A percentile compares a stretch with the other conserved stretches of the same genome.
phyloP scores from a whole-genome alignment of 2,797 vertebrate species.

The Anabas testudineus region DNA sequence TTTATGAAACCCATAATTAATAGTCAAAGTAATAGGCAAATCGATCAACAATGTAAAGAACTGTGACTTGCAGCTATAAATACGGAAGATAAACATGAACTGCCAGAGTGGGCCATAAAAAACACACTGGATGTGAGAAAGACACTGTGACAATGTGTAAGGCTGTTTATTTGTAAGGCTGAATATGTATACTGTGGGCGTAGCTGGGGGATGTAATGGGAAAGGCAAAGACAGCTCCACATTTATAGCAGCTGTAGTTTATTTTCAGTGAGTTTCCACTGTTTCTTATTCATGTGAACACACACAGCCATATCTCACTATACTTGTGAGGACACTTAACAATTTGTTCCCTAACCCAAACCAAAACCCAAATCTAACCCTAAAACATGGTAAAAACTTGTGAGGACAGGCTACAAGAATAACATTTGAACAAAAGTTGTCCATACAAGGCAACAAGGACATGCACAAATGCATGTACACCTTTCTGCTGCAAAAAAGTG shows the following conservation, averaged over 20 bases:
- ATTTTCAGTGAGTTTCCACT: constrained; percentile 16
- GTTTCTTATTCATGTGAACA: constrained; percentile 16
- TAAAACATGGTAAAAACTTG: no score
- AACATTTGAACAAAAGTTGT: no score
- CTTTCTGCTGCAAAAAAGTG: constrained; percentile 26
- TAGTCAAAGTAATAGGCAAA: background rate
- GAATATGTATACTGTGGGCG: constrained; percentile 2
- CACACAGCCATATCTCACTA: no score
- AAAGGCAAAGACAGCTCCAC: constrained; percentile 14
- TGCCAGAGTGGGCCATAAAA: constrained; percentile 43
- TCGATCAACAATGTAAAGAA: background rate
- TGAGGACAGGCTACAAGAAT: no score
- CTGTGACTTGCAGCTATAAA: constrained; percentile 1
- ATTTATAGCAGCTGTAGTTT: constrained; percentile 28
- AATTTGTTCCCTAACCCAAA: no score
- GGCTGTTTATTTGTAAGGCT: constrained; percentile 1
- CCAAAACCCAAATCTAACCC: no score
- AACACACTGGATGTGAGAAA: constrained; percentile 13
- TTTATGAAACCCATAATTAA: background rate
- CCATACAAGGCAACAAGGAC: no score
- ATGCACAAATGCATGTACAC: no score
- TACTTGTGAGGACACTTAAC: no score
- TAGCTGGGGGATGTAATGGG: background rate
- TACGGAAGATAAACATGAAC: constrained; percentile 38
- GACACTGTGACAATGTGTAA: background rate